Percentiles rank a stretch among this genome's conserved stretches.
Conservation (phyloP, 2,113 vertebrate species). For the Channa argus region DNA sequence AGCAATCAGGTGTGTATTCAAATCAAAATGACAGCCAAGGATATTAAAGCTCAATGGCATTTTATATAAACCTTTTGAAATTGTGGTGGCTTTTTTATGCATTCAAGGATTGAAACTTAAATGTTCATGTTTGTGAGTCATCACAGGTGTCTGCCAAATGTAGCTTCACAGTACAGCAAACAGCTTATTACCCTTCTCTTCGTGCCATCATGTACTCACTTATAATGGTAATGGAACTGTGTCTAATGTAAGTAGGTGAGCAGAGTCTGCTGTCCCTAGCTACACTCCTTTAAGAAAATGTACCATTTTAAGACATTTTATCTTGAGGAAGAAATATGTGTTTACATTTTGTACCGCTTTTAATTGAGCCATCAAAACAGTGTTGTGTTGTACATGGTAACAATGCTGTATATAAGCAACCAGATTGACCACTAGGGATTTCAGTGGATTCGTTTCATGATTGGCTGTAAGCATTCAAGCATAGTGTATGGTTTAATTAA, state of each 20-base stretch:
- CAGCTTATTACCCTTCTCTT: constrained; percentile 18
- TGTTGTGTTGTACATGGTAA: constrained; percentile 41
- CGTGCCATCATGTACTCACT: neutral
- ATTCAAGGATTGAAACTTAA: constrained; percentile 65
- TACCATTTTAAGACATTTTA: neutral
- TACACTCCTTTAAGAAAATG: constrained; percentile 11
- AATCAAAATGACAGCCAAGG: constrained; percentile 80
- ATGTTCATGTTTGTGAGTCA: constrained; percentile 56
- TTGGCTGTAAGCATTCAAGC: constrained; percentile 49
- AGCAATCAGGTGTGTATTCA: constrained; percentile 77
- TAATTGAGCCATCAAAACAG: constrained; percentile 14
- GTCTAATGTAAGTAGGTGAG: neutral
- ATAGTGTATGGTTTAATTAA: constrained; percentile 52
- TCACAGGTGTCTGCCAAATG: constrained; percentile 13
- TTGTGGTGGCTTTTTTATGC: constrained; percentile 47
- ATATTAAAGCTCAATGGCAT: constrained; percentile 82
- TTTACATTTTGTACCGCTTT: constrained; percentile 25
- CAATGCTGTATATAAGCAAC: constrained; percentile 12
- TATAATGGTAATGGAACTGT: neutral
- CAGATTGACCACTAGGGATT: constrained; percentile 35
- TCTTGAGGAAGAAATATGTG: constrained; percentile 3
- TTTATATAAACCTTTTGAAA: constrained; percentile 74
- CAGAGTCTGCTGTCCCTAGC: neutral
- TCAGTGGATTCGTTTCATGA: constrained; percentile 40
- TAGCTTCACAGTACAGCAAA: constrained; percentile 4